Conservation (phyloP, 2,888 invertebrate species). For the Tetramorium bicarinatum region DNA sequence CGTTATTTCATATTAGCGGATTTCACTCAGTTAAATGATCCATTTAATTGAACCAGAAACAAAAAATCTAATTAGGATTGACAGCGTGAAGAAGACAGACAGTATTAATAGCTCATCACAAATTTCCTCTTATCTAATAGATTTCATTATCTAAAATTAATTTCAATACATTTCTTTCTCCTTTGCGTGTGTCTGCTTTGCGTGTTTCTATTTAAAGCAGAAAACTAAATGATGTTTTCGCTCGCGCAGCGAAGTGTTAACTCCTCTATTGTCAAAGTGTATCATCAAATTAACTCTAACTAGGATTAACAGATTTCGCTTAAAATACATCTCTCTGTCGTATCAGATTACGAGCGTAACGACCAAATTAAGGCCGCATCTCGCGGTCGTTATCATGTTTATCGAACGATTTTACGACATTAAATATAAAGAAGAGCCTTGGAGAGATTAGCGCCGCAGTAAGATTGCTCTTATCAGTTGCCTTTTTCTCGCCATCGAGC, state of each 20-base stretch:
- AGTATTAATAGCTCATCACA: not conserved
- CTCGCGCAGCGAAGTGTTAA: not conserved
- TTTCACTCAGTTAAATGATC: not conserved
- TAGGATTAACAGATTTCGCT: not conserved
- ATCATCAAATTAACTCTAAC: not conserved
- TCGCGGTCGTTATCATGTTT: constrained; percentile 1
- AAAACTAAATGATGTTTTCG: not conserved
- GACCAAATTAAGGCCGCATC: not conserved
- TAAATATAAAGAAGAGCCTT: constrained; percentile 20
- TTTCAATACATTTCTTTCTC: not conserved
- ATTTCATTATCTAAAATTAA: constrained; percentile 7
- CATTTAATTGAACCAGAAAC: not conserved
- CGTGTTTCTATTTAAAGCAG: not conserved
- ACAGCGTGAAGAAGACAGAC: not conserved
- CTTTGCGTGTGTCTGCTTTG: not conserved
- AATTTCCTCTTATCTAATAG: not conserved
- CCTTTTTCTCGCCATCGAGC: constrained; percentile 15
- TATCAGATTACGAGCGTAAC: not conserved
- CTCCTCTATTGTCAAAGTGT: not conserved
- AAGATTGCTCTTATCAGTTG: constrained; percentile 44
- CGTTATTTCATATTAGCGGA: not conserved
- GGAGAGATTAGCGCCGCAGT: not conserved
- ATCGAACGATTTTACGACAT: not conserved
- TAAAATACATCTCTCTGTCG: not conserved
- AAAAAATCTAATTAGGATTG: not conserved